These are phyloP conservation scores for Macrophya annulata DNA, from an alignment of 2,888 invertebrate species.

Conservation along the genomic window DNA sequence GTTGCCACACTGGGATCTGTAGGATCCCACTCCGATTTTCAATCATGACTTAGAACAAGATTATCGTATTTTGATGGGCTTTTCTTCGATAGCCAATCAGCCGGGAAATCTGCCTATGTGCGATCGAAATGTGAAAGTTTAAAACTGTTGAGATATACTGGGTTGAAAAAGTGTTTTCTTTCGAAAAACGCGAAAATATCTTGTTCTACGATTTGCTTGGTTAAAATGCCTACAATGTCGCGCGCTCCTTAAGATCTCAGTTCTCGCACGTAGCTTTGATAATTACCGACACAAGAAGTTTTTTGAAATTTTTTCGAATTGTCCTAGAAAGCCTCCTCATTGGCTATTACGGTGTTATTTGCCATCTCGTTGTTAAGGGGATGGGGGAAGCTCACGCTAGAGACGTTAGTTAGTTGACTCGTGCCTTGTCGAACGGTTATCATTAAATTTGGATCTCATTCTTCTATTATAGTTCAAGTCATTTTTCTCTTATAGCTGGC, in stretches of 20 bases:
- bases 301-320: background rate
- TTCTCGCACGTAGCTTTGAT: background rate
- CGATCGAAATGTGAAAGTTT: background rate
- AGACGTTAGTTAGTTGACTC: background rate
- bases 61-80: background rate
- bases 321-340: background rate
- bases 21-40: no score
- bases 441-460: background rate
- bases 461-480: background rate
- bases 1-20: no score
- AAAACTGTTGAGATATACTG: background rate
- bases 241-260: background rate
- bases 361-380: background rate
- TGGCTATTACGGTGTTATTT: constrained; percentile 1
- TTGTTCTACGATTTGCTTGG: background rate
- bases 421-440: background rate
- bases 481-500: background rate
- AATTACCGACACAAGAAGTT: background rate
- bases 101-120: background rate
- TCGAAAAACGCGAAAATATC: background rate
- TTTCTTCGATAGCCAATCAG: background rate
- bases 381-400: background rate
- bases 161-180: background rate
- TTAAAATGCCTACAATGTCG: background rate
- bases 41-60: background rate